A percentile compares a stretch with the other conserved stretches of the same genome.
These are phyloP conservation scores for Agrochola lychnidis DNA, from an alignment of 2,888 invertebrate genomes.

Conservation along the genomic window DNA sequence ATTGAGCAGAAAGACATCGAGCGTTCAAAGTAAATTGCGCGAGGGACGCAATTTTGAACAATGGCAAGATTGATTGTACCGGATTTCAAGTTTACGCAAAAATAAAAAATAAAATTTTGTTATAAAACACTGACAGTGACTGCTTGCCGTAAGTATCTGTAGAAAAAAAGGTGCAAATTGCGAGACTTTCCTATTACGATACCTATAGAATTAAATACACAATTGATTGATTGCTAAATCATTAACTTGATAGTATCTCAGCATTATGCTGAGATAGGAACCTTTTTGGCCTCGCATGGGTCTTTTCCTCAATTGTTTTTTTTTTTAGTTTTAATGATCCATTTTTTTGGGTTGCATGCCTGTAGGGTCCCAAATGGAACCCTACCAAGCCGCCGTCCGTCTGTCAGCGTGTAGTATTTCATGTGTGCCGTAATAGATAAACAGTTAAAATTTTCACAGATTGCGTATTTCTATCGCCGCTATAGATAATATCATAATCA, in stretches of 20 bases:
- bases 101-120: neutral
- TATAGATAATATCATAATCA: too few species aligned
- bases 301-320: neutral
- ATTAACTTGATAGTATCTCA: neutral
- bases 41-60: slow-evolving; percentile 32
- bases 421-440: too few species aligned
- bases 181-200: neutral
- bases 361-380: too few species aligned
- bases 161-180: too few species aligned
- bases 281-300: neutral
- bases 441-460: too few species aligned
- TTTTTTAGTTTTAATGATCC: too few species aligned
- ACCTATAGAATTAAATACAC: neutral
- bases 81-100: slow-evolving; percentile 8
- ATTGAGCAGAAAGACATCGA: slow-evolving; percentile 41
- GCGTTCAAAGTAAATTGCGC: slow-evolving; percentile 39
- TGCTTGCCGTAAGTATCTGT: neutral
- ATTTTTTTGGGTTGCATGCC: too few species aligned
- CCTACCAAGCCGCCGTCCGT: too few species aligned
- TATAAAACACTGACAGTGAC: neutral
- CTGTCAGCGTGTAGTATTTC: too few species aligned
- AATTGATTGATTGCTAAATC: too few species aligned
- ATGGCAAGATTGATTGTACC: slow-evolving; percentile 29
- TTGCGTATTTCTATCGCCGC: too few species aligned
- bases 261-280: neutral